Evolutionary conservation across 2,113 vertebrate species (phyloP).

Genomic region (Microcebus tavaratra): DNA sequence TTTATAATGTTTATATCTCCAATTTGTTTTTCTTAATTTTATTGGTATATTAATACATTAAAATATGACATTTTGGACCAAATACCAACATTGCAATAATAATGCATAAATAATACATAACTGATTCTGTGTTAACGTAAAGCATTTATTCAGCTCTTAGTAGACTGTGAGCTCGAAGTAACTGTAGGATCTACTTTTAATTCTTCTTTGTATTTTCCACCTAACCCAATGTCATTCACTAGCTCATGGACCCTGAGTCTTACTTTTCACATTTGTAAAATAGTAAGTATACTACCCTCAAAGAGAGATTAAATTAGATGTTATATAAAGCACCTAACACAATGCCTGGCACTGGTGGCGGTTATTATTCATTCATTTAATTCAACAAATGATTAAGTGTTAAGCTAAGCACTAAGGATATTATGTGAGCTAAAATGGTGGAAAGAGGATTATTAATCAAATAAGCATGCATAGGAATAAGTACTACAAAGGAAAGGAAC

Average conservation of each 20-base stretch:
- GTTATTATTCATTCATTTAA: conserved; percentile 11
- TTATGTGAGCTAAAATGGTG: background rate
- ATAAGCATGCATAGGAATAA: background rate
- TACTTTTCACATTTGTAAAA: conserved; percentile 11
- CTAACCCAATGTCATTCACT: background rate
- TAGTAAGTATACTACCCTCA: background rate
- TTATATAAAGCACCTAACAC: background rate
- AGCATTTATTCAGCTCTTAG: background rate
- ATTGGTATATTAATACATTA: background rate
- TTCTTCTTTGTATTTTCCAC: background rate
- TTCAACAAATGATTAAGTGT: conserved; percentile 3
- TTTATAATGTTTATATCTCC: background rate
- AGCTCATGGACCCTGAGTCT: background rate
- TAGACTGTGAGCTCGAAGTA: background rate
- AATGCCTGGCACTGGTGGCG: background rate
- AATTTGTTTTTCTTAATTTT: conserved; percentile 6
- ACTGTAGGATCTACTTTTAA: background rate
- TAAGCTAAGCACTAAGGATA: background rate
- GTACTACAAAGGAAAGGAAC: background rate
- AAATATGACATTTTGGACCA: background rate
- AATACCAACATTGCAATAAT: background rate
- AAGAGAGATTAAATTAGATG: background rate
- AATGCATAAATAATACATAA: background rate
- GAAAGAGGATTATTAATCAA: background rate
- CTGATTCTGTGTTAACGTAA: background rate